Percentiles rank a stretch among this genome's conserved stretches.
These are phyloP conservation scores for Thalassaphorura encarpata DNA, from an alignment of 1,140 invertebrate species.

Conservation along the genomic window DNA sequence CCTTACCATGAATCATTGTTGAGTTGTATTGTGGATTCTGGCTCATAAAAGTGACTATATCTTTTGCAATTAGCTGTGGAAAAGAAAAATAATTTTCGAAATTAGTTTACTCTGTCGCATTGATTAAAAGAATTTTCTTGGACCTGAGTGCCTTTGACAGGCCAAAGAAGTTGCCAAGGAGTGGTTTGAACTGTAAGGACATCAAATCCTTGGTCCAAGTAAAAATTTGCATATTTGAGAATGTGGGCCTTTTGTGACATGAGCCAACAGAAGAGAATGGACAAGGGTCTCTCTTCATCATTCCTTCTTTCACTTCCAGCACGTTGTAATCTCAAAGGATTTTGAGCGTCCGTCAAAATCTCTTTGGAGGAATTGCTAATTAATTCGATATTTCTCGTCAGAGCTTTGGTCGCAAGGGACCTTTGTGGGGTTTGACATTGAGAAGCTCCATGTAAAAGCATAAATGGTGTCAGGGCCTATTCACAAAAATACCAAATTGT, in stretches of 20 bases:
- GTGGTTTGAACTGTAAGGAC: slow-evolving; percentile 38
- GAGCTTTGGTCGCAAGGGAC: slow-evolving; percentile 19
- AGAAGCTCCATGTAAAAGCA: slow-evolving; percentile 24
- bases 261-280: slow-evolving; percentile 42
- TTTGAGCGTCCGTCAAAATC: slow-evolving; percentile 6
- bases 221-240: slow-evolving; percentile 40
- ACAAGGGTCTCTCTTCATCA: slow-evolving; percentile 34
- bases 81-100: not conserved
- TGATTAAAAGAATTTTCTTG: not conserved
- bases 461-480: slow-evolving; percentile 28
- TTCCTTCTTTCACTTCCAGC: slow-evolving; percentile 1
- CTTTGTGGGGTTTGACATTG: slow-evolving; percentile 15
- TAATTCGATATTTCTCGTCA: slow-evolving; percentile 26
- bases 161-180: slow-evolving; percentile 36
- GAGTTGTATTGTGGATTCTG: slow-evolving; percentile 33
- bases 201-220: slow-evolving; percentile 41
- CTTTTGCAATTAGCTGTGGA: slow-evolving; percentile 32
- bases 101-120: not conserved
- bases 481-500: too few relatives aligned
- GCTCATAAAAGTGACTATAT: slow-evolving; percentile 36
- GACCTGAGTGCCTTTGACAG: slow-evolving; percentile 32
- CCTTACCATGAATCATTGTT: slow-evolving; percentile 39
- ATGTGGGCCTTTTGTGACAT: slow-evolving; percentile 40
- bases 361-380: slow-evolving; percentile 21
- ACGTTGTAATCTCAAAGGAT: slow-evolving; percentile 12